phyloP scores from a whole-genome alignment of 2,888 invertebrate species.

The Smittia sp. region DNA sequence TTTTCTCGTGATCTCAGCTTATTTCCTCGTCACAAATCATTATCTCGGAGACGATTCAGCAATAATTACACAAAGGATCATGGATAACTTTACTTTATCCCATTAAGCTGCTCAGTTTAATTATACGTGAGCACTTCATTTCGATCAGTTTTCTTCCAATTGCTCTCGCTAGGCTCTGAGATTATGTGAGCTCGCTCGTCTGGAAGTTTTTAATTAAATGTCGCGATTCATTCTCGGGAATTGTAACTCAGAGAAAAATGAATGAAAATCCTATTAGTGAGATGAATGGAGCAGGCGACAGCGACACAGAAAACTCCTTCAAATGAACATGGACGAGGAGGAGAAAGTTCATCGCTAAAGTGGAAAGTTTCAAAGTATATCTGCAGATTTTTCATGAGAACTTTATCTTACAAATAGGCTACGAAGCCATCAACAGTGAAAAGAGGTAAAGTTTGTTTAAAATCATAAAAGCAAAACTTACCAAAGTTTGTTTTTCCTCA shows the following conservation, averaged over 20 bases:
- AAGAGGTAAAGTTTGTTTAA: no score
- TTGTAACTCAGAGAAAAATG: not conserved
- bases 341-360: no score
- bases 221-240: not conserved
- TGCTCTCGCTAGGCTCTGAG: not conserved
- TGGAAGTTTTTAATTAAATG: conserved; percentile 28
- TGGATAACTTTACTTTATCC: not conserved
- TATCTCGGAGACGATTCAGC: not conserved
- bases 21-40: not conserved
- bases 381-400: no score
- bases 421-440: no score
- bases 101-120: not conserved
- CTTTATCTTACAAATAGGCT: no score
- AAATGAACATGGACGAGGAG: no score
- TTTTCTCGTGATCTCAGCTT: not conserved
- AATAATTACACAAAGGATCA: not conserved
- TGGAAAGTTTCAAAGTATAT: no score
- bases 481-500: no score
- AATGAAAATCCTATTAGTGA: not conserved
- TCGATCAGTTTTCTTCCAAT: not conserved
- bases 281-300: no score
- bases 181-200: not conserved
- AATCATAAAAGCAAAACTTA: no score
- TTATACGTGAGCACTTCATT: conserved; percentile 7
- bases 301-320: no score